Conservation (phyloP, 2,888 invertebrate species). For the Drosophila mercatorum region DNA sequence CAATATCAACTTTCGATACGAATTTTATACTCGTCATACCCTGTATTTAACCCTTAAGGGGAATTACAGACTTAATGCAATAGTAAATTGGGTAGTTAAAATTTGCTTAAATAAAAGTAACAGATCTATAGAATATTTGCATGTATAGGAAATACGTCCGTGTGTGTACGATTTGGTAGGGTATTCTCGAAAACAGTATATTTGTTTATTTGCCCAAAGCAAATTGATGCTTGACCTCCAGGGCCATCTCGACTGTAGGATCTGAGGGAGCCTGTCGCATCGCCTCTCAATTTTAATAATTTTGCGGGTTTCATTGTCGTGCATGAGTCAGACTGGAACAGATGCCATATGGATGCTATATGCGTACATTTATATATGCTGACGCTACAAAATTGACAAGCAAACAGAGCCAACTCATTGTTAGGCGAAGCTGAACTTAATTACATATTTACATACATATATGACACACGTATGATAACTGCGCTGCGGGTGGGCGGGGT, state of each 20-base stretch:
- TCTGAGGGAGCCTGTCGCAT: neutral
- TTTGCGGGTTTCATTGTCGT: slow-evolving; percentile 21
- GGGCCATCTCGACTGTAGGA: neutral
- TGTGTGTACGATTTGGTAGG: neutral
- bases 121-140: neutral
- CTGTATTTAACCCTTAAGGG: neutral
- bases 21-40: slow-evolving; percentile 6
- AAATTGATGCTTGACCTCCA: slow-evolving; percentile 36
- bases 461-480: slow-evolving; percentile 28
- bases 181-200: neutral
- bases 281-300: slow-evolving; percentile 3
- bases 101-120: no score
- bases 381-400: slow-evolving; percentile 9
- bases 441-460: slow-evolving; percentile 40
- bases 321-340: slow-evolving; percentile 34
- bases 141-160: neutral
- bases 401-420: slow-evolving; percentile 36
- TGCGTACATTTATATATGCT: neutral
- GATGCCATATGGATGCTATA: slow-evolving; percentile 7
- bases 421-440: slow-evolving; percentile 27
- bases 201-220: slow-evolving; percentile 1
- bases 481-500: neutral
- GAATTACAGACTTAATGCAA: neutral
- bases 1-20: neutral
- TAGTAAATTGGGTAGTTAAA: neutral